Conservation (phyloP, 2,113 vertebrate species). For the Vulpes ferrilata region DNA sequence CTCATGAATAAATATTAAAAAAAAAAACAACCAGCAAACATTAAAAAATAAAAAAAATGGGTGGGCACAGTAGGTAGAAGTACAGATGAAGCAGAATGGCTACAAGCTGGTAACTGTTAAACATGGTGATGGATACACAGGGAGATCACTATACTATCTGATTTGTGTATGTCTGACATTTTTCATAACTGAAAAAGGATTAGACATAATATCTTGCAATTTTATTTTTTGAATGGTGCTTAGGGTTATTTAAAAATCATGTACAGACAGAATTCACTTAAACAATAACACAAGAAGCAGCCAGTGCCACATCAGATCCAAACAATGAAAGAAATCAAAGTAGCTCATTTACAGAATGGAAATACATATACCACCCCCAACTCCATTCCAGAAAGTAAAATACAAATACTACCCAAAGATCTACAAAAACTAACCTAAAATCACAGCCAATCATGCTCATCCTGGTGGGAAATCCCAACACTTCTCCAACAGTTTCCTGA, state of each 20-base stretch:
- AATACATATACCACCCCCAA: constrained; percentile 1
- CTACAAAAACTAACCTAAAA: constrained; percentile 84
- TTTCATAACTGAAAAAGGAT: constrained; percentile 12
- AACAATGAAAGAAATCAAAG: constrained; percentile 60
- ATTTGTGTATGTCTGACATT: background rate
- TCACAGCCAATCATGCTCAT: constrained; percentile 85
- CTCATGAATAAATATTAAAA: too few species aligned
- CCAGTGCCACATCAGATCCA: constrained; percentile 53
- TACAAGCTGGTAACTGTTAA: constrained; percentile 49
- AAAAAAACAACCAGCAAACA: too few species aligned
- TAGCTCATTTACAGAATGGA: constrained; percentile 58
- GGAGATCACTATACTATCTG: background rate
- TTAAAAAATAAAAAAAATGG: background rate
- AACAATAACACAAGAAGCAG: constrained; percentile 43
- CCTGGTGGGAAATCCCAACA: constrained; percentile 82
- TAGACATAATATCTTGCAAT: background rate
- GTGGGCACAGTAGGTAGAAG: background rate
- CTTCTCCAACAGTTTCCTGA: constrained; percentile 76
- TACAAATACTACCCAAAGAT: constrained; percentile 68
- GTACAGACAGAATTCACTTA: constrained; percentile 30
- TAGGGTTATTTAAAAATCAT: constrained; percentile 20
- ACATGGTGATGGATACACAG: background rate
- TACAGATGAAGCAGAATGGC: constrained; percentile 31
- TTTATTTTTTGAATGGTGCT: constrained; percentile 50
- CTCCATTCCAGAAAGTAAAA: constrained; percentile 63